These are phyloP conservation scores for Euproctis similis DNA, from an alignment of 2,888 invertebrate genomes.

Conservation along the genomic window DNA sequence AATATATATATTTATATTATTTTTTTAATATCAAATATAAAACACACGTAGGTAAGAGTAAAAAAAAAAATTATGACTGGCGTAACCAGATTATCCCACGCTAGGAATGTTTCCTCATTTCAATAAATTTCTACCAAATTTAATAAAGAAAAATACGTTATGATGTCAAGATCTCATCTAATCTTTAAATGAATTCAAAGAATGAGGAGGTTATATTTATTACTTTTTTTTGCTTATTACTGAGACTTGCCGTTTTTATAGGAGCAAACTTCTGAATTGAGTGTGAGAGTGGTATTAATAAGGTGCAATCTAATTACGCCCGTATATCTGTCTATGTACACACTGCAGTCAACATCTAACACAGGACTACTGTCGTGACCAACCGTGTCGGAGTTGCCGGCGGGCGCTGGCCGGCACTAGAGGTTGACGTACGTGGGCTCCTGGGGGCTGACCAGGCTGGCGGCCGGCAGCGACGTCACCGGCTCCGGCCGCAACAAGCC, in stretches of 20 bases:
- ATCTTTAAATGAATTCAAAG: too few species aligned
- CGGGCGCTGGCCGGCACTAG: slow-evolving; percentile 79
- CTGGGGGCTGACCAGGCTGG: slow-evolving; percentile 78
- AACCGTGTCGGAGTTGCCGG: slow-evolving; percentile 56
- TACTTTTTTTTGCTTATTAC: too few species aligned
- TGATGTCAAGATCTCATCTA: too few species aligned
- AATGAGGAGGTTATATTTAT: too few species aligned
- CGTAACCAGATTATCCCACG: slow-evolving; percentile 8
- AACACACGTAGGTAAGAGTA: slow-evolving; percentile 4
- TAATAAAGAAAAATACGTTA: too few species aligned
- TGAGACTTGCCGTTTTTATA: too few species aligned
- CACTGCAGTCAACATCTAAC: slow-evolving; percentile 10
- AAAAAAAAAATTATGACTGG: slow-evolving; percentile 1
- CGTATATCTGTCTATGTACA: too few species aligned
- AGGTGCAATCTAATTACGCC: slow-evolving; percentile 4
- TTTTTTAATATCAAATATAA: neutral
- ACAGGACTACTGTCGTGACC: slow-evolving; percentile 34
- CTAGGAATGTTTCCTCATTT: too few species aligned
- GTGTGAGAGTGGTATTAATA: too few species aligned
- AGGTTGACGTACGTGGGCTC: slow-evolving; percentile 96
- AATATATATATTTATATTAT: too few species aligned
- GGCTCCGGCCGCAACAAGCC: slow-evolving; percentile 74
- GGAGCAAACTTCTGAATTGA: too few species aligned
- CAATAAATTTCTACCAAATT: too few species aligned
- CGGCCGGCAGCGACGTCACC: slow-evolving; percentile 63